Evolutionary conservation across 2,113 vertebrate genomes (phyloP).

Genomic region (Beaufortia kweichowensis): DNA sequence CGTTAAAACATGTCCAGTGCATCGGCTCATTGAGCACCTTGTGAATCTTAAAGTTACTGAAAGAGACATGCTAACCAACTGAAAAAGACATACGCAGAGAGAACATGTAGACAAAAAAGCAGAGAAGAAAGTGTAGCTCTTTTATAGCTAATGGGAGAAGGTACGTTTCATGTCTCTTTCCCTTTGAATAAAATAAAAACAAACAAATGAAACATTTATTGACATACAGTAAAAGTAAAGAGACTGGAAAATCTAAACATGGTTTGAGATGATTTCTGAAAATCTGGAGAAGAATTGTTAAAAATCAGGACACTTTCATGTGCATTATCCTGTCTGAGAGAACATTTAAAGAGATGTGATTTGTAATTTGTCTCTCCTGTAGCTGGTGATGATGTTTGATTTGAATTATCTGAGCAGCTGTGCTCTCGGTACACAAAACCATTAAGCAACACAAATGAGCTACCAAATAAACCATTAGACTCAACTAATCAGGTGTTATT

Average conservation of each 20-base stretch:
- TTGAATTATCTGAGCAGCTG: constrained; percentile 7
- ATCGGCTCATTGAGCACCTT: neutral
- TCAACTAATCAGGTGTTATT: constrained; percentile 2
- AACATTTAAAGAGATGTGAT: too few relatives aligned
- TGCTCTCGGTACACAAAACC: neutral
- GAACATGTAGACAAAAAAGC: neutral
- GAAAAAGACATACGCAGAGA: neutral
- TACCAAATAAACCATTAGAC: constrained; percentile 16
- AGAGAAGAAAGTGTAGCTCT: too few relatives aligned
- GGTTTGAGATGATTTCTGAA: too few relatives aligned
- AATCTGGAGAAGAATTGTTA: too few relatives aligned
- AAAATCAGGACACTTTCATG: too few relatives aligned
- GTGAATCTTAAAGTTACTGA: neutral
- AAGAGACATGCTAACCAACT: neutral
- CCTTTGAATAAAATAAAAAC: too few relatives aligned
- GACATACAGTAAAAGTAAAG: too few relatives aligned
- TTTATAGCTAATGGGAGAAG: too few relatives aligned
- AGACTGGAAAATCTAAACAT: too few relatives aligned
- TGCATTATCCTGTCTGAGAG: too few relatives aligned
- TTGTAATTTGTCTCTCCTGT: neutral
- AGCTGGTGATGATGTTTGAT: neutral
- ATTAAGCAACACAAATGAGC: constrained; percentile 10
- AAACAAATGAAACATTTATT: too few relatives aligned
- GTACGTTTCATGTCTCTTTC: too few relatives aligned
- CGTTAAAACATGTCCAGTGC: neutral